Percentiles rank a stretch among this genome's conserved stretches.
Conservation (phyloP, 2,888 invertebrate species). For the Netelia melanura region DNA sequence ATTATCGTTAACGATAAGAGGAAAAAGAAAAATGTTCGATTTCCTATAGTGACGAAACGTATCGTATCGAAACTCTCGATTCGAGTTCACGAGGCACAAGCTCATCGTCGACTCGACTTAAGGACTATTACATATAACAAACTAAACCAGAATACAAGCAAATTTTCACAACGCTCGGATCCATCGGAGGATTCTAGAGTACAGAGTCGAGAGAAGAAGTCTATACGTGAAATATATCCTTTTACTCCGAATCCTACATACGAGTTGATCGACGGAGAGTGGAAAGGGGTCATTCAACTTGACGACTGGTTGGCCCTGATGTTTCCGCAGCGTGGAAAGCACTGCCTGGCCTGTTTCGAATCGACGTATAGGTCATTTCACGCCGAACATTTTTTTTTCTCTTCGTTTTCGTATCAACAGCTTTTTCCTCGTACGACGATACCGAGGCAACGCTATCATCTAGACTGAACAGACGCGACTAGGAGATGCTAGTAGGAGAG, state of each 20-base stretch:
- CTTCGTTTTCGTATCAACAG: background rate
- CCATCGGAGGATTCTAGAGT: slow-evolving; percentile 26
- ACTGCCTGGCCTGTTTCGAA: slow-evolving; percentile 53
- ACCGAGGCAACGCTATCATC: background rate
- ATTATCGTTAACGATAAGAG: background rate
- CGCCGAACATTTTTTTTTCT: slow-evolving; percentile 15
- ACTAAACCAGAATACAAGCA: slow-evolving; percentile 27
- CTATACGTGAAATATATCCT: slow-evolving; percentile 67
- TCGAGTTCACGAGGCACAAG: background rate
- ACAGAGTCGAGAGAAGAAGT: slow-evolving; percentile 16
- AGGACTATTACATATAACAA: background rate
- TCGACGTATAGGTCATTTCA: slow-evolving; percentile 20
- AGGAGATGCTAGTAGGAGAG: background rate
- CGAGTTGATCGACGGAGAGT: slow-evolving; percentile 12
- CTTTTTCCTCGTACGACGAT: background rate
- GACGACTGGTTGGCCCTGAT: slow-evolving; percentile 74
- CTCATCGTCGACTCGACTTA: background rate
- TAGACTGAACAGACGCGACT: slow-evolving; percentile 4
- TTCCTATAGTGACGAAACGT: background rate
- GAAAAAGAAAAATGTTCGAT: background rate
- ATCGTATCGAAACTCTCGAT: background rate
- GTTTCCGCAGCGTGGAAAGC: slow-evolving; percentile 72
- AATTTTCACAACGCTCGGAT: slow-evolving; percentile 39
- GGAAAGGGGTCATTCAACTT: slow-evolving; percentile 73
- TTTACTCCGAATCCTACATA: slow-evolving; percentile 66